Evolutionary conservation across 1,140 invertebrate genomes (phyloP).

Genomic region (Pteromalus puparum): DNA sequence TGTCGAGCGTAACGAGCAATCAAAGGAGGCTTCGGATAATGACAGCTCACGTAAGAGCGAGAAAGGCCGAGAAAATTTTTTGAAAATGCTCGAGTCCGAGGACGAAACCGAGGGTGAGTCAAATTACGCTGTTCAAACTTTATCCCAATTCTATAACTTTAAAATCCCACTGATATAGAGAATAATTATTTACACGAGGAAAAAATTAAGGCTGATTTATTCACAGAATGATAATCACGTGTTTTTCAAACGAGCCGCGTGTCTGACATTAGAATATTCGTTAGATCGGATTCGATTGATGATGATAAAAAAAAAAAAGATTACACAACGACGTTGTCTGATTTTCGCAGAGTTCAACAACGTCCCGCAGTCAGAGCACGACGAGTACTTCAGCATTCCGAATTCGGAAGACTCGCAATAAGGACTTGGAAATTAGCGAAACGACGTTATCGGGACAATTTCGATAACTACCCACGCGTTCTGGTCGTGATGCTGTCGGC

Average conservation of each 20-base stretch:
- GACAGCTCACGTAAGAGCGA: neutral
- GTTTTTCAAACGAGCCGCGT: no score
- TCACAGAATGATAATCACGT: no score
- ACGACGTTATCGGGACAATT: neutral
- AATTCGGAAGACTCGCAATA: constrained; percentile 40
- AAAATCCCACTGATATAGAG: no score
- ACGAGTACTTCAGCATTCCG: constrained; percentile 26
- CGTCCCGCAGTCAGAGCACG: neutral
- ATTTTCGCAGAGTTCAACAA: neutral
- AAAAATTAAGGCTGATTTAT: neutral
- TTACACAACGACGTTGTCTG: no score
- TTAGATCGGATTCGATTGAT: no score
- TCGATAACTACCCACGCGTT: neutral
- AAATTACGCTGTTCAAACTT: no score
- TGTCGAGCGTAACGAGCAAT: neutral
- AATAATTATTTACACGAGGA: neutral
- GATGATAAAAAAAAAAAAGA: no score
- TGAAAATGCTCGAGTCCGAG: neutral
- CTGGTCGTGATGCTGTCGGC: neutral
- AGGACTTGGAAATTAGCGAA: neutral
- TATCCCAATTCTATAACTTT: no score
- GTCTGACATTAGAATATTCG: no score
- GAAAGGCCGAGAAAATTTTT: neutral
- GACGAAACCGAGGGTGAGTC: no score
- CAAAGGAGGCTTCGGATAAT: neutral